phyloP scores from a whole-genome alignment of 2,888 invertebrate genomes.

The Craniophora ligustri region DNA sequence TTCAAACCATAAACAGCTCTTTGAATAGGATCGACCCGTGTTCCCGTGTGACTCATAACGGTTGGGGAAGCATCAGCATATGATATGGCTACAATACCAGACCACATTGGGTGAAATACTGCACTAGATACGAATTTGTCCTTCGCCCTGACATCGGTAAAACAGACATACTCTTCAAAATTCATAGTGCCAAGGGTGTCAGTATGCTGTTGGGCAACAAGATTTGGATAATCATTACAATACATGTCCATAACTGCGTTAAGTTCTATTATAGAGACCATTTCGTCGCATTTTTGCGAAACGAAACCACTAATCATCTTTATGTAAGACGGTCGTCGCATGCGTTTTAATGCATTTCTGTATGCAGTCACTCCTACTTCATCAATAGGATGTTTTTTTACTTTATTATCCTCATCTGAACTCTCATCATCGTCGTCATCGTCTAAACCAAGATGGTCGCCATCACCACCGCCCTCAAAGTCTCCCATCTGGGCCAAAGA shows the following conservation, averaged over 20 bases:
- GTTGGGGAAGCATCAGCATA: slow-evolving; percentile 89
- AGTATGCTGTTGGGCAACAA: slow-evolving; percentile 73
- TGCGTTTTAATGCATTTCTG: slow-evolving; percentile 67
- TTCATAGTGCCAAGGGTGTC: slow-evolving; percentile 75
- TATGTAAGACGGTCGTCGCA: slow-evolving; percentile 78
- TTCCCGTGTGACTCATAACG: slow-evolving; percentile 71
- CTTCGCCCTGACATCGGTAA: slow-evolving; percentile 90
- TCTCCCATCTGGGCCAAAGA: slow-evolving; percentile 68
- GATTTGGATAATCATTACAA: slow-evolving; percentile 88
- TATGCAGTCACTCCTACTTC: slow-evolving; percentile 73
- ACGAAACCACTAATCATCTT: slow-evolving; percentile 74
- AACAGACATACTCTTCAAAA: slow-evolving; percentile 89
- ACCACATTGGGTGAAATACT: slow-evolving; percentile 92
- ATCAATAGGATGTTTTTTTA: slow-evolving; percentile 61
- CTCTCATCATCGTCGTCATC: slow-evolving; percentile 58
- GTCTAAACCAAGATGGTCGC: slow-evolving; percentile 52
- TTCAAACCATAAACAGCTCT: slow-evolving; percentile 90
- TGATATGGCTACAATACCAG: slow-evolving; percentile 91
- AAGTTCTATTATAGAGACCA: slow-evolving; percentile 77
- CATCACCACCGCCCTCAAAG: slow-evolving; percentile 70
- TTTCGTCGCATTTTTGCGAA: slow-evolving; percentile 62
- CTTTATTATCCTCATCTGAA: slow-evolving; percentile 57
- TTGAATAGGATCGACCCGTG: slow-evolving; percentile 83
- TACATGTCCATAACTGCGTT: slow-evolving; percentile 89
- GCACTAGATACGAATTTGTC: slow-evolving; percentile 90